phyloP scores from a whole-genome alignment of 2,888 invertebrate genomes.

The Osmoderma eremita region DNA sequence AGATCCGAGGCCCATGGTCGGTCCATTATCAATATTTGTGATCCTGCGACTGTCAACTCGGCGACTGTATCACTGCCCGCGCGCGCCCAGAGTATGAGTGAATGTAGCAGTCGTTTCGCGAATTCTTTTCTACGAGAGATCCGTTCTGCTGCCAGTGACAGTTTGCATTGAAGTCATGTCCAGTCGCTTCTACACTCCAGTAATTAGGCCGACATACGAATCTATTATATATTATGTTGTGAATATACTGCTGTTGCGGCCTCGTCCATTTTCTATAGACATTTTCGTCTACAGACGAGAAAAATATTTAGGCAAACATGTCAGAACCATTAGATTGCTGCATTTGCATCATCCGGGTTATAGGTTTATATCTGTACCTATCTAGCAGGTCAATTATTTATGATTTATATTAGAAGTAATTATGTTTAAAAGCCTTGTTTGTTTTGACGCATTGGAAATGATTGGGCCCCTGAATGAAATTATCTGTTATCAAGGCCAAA shows the following conservation, averaged over 20 bases:
- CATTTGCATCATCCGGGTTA: not conserved
- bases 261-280: conserved; percentile 20
- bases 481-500: conserved; percentile 1
- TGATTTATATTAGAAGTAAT: not conserved
- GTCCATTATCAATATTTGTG: conserved; percentile 54
- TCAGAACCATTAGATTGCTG: not conserved
- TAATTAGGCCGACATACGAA: conserved; percentile 58
- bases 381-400: not conserved
- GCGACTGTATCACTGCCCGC: conserved; percentile 46
- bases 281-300: conserved; percentile 29
- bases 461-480: not conserved
- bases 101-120: conserved; percentile 58
- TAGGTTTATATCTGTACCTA: not conserved
- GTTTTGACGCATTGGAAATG: not conserved
- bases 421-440: not conserved
- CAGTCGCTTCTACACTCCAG: conserved; percentile 56
- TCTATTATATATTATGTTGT: conserved; percentile 48
- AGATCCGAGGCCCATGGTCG: conserved; percentile 43
- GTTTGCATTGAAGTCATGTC: conserved; percentile 58
- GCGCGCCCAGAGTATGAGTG: conserved; percentile 54
- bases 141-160: conserved; percentile 57
- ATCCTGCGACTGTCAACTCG: conserved; percentile 53
- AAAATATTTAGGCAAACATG: conserved; percentile 26
- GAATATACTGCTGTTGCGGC: not conserved
- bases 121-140: conserved; percentile 57